These are phyloP conservation scores for Druon quercuslanigerum DNA, from an alignment of 1,140 invertebrate species.

Conservation along the genomic window DNA sequence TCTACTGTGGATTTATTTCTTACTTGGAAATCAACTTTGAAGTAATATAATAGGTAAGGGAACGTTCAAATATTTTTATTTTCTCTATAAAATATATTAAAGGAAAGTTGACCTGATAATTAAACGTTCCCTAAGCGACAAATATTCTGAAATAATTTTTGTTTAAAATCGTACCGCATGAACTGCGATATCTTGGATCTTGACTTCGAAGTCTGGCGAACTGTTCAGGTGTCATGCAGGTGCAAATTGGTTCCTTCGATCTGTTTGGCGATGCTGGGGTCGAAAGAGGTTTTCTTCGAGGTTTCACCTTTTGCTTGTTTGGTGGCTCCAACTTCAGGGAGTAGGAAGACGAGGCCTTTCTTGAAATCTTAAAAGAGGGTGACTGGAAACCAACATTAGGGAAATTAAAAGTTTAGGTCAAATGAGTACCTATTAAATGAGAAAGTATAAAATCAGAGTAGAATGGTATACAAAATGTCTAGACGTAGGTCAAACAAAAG, in stretches of 20 bases:
- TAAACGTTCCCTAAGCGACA: not conserved
- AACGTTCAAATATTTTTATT: too few species aligned
- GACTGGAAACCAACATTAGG: constrained; percentile 83
- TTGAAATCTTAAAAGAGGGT: constrained; percentile 96
- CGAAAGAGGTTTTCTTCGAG: constrained; percentile 90
- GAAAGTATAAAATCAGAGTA: too few species aligned
- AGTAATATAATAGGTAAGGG: constrained; percentile 6
- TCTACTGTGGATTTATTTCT: too few species aligned
- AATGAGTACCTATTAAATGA: constrained; percentile 5
- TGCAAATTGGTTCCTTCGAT: constrained; percentile 92
- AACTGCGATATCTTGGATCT: constrained; percentile 88
- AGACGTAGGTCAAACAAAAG: too few species aligned
- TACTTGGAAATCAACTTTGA: not conserved
- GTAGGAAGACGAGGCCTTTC: constrained; percentile 97
- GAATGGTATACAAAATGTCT: too few species aligned
- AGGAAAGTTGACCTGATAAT: too few species aligned
- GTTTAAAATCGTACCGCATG: constrained; percentile 58
- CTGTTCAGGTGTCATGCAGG: constrained; percentile 96
- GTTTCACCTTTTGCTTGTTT: constrained; percentile 89
- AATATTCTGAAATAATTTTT: not conserved
- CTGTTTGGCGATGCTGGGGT: constrained; percentile 95
- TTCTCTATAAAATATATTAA: too few species aligned
- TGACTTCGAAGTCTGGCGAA: constrained; percentile 88
- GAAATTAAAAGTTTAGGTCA: constrained; percentile 34
- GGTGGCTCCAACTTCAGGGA: constrained; percentile 94